These are phyloP conservation scores for Atrichornis clamosus DNA, from an alignment of 2,113 vertebrate genomes.

Conservation along the genomic window DNA sequence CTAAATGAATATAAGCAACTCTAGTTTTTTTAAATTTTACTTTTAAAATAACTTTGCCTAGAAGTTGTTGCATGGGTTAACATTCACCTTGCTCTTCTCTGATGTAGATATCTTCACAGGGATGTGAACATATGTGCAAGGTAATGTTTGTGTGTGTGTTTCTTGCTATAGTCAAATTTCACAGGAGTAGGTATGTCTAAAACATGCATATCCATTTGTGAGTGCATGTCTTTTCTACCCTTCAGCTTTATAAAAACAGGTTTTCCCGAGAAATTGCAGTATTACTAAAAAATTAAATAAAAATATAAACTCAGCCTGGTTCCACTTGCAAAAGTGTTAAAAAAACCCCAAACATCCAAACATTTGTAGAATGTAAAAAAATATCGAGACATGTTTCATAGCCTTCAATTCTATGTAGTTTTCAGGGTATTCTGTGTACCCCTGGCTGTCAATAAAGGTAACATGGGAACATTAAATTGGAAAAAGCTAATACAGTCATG, in stretches of 20 bases:
- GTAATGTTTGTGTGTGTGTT: neutral
- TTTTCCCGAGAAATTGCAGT: neutral
- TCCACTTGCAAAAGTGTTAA: neutral
- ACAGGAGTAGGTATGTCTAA: neutral
- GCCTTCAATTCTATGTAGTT: neutral
- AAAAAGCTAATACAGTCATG: neutral
- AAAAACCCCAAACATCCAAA: too few relatives aligned
- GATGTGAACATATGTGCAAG: neutral
- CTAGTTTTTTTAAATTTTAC: neutral
- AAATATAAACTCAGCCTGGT: neutral
- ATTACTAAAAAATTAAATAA: neutral
- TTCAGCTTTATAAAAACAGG: neutral
- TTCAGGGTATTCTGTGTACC: neutral
- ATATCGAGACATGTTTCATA: neutral
- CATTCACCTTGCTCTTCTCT: neutral
- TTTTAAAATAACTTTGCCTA: neutral
- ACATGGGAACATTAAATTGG: rapidly evolving
- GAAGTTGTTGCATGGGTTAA: neutral
- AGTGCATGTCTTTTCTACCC: rapidly evolving
- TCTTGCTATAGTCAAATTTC: neutral
- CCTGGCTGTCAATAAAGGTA: neutral
- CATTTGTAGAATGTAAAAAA: neutral
- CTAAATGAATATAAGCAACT: neutral
- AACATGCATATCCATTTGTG: neutral
- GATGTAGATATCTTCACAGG: neutral